These are phyloP conservation scores for Benitochromis conjunctus DNA, from an alignment of 2,113 vertebrate genomes.

Conservation along the genomic window DNA sequence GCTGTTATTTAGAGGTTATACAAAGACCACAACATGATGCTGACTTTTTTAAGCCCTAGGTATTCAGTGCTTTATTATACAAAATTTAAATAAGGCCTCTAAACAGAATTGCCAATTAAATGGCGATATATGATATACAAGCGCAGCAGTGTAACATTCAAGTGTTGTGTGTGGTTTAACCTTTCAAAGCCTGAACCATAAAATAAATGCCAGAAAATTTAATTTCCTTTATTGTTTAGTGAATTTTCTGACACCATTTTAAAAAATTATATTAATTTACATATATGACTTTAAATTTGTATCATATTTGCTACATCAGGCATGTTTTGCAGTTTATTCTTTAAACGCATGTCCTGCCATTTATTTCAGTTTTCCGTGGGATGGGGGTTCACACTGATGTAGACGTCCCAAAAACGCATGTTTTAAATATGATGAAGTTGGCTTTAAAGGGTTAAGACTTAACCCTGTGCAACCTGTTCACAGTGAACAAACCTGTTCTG, in stretches of 20 bases:
- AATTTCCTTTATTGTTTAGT: too few species aligned
- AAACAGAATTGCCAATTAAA: neutral
- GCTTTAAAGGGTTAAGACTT: neutral
- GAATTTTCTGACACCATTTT: too few species aligned
- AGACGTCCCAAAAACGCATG: neutral
- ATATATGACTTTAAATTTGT: too few species aligned
- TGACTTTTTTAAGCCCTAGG: neutral
- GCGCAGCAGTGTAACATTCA: neutral
- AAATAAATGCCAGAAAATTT: too few species aligned
- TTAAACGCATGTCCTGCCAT: neutral
- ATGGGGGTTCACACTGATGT: neutral
- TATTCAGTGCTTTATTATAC: neutral
- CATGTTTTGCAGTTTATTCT: neutral
- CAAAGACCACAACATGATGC: neutral
- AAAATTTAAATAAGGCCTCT: neutral
- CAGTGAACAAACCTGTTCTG: neutral
- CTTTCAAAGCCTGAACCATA: too few species aligned
- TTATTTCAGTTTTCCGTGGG: neutral
- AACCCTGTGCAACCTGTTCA: neutral
- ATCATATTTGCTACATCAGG: neutral
- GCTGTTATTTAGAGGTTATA: neutral
- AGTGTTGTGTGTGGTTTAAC: too few species aligned
- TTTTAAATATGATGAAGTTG: neutral
- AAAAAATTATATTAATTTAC: too few species aligned
- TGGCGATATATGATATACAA: neutral